Conservation (phyloP, 2,888 invertebrate species). For the Eledone cirrhosa region DNA sequence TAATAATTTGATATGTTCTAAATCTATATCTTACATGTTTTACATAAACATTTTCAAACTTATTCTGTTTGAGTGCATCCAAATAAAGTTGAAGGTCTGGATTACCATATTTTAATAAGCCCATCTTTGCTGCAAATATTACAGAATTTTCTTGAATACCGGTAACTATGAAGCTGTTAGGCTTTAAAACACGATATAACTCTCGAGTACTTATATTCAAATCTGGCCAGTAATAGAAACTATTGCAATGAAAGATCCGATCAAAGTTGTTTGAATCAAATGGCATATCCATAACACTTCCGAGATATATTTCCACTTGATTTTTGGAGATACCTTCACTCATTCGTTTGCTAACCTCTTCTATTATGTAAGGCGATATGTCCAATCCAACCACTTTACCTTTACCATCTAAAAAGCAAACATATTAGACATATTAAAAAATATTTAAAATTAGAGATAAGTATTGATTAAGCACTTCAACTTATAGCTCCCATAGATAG, state of each 20-base stretch:
- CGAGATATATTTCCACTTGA: slow-evolving; percentile 45
- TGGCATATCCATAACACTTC: slow-evolving; percentile 45
- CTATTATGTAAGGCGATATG: slow-evolving; percentile 49
- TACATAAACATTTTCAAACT: slow-evolving; percentile 51
- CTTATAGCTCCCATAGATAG: no score
- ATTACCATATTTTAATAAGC: slow-evolving; percentile 42
- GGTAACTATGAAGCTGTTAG: slow-evolving; percentile 49
- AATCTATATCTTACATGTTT: slow-evolving; percentile 30
- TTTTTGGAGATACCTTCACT: slow-evolving; percentile 39
- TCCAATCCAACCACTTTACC: slow-evolving; percentile 56
- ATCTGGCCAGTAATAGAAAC: slow-evolving; percentile 60
- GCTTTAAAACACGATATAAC: slow-evolving; percentile 55
- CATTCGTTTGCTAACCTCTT: slow-evolving; percentile 37
- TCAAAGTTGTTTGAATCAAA: slow-evolving; percentile 50
- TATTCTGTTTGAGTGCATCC: slow-evolving; percentile 44
- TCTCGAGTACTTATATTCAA: slow-evolving; percentile 42
- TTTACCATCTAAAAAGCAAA: slow-evolving; percentile 43
- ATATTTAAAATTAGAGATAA: neutral
- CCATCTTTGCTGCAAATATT: slow-evolving; percentile 32
- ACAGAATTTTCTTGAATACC: slow-evolving; percentile 40
- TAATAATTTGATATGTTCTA: slow-evolving; percentile 39
- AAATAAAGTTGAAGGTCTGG: slow-evolving; percentile 52
- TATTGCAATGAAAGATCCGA: slow-evolving; percentile 56
- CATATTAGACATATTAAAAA: neutral
- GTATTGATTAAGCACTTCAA: no score